phyloP scores from a whole-genome alignment of 2,888 invertebrate species.

The Lydus trimaculatus region DNA sequence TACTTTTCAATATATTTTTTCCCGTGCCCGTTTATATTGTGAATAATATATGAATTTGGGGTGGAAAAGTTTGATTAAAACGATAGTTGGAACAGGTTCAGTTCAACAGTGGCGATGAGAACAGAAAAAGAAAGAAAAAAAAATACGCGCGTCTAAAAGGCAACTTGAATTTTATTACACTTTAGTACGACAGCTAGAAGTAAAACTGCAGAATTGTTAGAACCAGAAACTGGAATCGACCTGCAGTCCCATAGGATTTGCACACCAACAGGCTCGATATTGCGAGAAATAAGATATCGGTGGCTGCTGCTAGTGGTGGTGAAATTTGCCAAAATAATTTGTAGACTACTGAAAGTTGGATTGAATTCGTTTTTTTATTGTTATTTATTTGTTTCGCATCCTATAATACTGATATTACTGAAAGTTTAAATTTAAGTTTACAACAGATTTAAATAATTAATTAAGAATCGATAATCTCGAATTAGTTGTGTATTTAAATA shows the following conservation, averaged over 20 bases:
- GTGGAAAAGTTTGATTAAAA: conserved; percentile 27
- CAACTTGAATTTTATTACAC: conserved; percentile 59
- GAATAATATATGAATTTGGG: conserved; percentile 10
- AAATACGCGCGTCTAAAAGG: background rate
- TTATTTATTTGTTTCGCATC: background rate
- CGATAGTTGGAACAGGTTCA: conserved; percentile 17
- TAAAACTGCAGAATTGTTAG: conserved; percentile 63
- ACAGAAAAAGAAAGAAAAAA: conserved; percentile 38
- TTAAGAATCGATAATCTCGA: conserved; percentile 54
- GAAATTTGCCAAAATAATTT: conserved; percentile 36
- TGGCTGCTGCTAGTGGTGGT: no score
- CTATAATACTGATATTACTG: conserved; percentile 5
- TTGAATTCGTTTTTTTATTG: conserved; percentile 23
- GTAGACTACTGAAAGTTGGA: conserved; percentile 29
- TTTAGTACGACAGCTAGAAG: conserved; percentile 61
- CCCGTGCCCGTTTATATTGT: background rate
- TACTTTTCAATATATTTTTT: conserved; percentile 6
- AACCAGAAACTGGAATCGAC: conserved; percentile 60
- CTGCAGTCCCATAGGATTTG: conserved; percentile 55
- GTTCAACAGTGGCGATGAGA: conserved; percentile 23
- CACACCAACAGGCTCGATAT: conserved; percentile 60
- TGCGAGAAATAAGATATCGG: conserved; percentile 56
- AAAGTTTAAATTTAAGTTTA: conserved; percentile 11
- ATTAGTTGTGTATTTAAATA: conserved; percentile 53
- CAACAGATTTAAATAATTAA: conserved; percentile 47